phyloP scores from a whole-genome alignment of 2,888 invertebrate species.

The Dolichomitus sp. region DNA sequence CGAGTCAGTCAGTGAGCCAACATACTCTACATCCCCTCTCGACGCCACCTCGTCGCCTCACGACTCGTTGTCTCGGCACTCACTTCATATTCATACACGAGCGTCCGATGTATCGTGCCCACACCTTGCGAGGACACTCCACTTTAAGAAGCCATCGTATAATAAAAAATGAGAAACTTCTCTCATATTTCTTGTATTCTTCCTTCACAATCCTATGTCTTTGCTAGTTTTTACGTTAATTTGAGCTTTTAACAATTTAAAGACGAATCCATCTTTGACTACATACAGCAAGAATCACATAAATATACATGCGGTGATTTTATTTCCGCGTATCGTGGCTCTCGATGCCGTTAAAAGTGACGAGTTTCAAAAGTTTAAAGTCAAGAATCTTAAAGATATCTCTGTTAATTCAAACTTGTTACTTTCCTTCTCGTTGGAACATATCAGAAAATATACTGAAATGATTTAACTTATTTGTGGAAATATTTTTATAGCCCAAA shows the following conservation, averaged over 20 bases:
- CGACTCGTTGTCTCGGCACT: slow-evolving; percentile 26
- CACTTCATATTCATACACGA: slow-evolving; percentile 60
- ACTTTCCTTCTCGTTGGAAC: too few relatives aligned
- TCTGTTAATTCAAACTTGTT: too few relatives aligned
- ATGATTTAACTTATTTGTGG: too few relatives aligned
- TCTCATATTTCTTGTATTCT: neutral
- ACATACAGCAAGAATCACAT: too few relatives aligned
- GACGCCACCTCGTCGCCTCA: slow-evolving; percentile 34
- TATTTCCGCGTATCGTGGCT: too few relatives aligned
- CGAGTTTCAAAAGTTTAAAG: too few relatives aligned
- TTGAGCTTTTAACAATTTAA: neutral
- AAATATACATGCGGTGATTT: too few relatives aligned
- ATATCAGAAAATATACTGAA: too few relatives aligned
- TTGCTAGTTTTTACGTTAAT: neutral
- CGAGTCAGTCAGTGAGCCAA: slow-evolving; percentile 38
- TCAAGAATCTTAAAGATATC: too few relatives aligned
- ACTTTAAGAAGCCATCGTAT: slow-evolving; percentile 22
- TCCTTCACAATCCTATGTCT: neutral
- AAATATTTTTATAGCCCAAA: too few relatives aligned
- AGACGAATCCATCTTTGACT: too few relatives aligned
- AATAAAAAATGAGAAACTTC: neutral
- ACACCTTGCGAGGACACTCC: slow-evolving; percentile 37
- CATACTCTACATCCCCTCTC: slow-evolving; percentile 54
- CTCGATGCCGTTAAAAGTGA: too few relatives aligned
- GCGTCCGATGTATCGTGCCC: slow-evolving; percentile 55